Evolutionary conservation across 2,888 invertebrate genomes (phyloP).

Genomic region (Eupithecia subfuscata): DNA sequence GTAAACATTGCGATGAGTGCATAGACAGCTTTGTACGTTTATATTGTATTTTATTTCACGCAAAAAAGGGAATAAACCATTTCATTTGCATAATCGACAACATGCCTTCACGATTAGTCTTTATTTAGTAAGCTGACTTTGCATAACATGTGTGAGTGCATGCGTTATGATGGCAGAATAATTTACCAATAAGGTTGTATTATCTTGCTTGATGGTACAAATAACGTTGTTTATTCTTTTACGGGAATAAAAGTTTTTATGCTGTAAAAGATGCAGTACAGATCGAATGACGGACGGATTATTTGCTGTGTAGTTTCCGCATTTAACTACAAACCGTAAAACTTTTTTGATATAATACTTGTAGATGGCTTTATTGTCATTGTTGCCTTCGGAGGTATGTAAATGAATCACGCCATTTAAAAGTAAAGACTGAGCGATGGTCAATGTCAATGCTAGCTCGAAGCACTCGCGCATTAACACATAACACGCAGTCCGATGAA

Average conservation of each 20-base stretch:
- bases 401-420: constrained; percentile 44
- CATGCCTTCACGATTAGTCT: constrained; percentile 62
- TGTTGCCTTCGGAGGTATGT: constrained; percentile 4
- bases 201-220: neutral
- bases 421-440: constrained; percentile 47
- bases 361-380: neutral
- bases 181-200: constrained; percentile 62
- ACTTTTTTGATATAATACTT: neutral
- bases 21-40: constrained; percentile 46
- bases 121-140: constrained; percentile 61
- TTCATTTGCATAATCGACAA: constrained; percentile 71
- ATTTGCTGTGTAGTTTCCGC: neutral
- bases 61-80: constrained; percentile 72
- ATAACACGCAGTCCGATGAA: constrained; percentile 47
- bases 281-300: neutral
- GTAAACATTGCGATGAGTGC: constrained; percentile 62
- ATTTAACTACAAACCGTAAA: neutral
- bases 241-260: neutral
- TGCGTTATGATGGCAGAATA: constrained; percentile 57
- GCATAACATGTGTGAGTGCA: constrained; percentile 55
- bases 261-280: neutral
- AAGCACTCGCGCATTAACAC: constrained; percentile 42
- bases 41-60: constrained; percentile 57
- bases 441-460: constrained; percentile 66
- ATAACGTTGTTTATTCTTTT: neutral